phyloP scores from a whole-genome alignment of 2,797 vertebrate species.

The Lemur catta region DNA sequence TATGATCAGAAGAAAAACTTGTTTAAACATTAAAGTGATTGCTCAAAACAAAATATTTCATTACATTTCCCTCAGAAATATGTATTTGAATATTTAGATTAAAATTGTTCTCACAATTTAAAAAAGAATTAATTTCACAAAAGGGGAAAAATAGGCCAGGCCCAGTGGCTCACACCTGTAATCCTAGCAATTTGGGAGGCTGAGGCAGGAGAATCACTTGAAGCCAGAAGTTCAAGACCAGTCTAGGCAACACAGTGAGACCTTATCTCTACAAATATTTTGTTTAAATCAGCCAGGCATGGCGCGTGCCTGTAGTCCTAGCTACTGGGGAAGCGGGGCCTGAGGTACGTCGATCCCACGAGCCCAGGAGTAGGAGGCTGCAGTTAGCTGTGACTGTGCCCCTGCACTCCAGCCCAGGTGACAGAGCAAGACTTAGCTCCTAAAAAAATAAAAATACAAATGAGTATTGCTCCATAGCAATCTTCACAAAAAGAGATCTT shows the following conservation, averaged over 20 bases:
- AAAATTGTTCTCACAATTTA: background rate
- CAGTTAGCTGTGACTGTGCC: too few species aligned
- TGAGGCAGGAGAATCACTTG: background rate
- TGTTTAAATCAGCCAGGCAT: background rate
- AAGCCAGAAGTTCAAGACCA: background rate
- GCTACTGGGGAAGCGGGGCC: background rate
- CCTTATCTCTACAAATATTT: background rate
- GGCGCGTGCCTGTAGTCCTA: background rate
- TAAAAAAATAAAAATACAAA: background rate
- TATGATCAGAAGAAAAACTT: background rate
- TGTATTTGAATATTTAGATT: slow-evolving; percentile 16
- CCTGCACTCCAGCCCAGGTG: background rate
- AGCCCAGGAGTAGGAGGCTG: background rate
- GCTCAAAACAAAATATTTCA: slow-evolving; percentile 21
- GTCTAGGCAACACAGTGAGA: background rate
- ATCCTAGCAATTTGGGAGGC: background rate
- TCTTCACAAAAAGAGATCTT: background rate
- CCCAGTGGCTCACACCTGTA: background rate
- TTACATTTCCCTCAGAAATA: slow-evolving; percentile 1
- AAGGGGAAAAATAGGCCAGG: background rate
- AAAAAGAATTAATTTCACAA: background rate
- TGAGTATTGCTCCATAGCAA: background rate
- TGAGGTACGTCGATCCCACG: fast-evolving
- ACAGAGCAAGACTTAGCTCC: background rate
- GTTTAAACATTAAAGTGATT: slow-evolving; percentile 15